These are phyloP conservation scores for Chelidonichthys spinosus DNA, from an alignment of 2,797 vertebrate genomes.

Conservation along the genomic window DNA sequence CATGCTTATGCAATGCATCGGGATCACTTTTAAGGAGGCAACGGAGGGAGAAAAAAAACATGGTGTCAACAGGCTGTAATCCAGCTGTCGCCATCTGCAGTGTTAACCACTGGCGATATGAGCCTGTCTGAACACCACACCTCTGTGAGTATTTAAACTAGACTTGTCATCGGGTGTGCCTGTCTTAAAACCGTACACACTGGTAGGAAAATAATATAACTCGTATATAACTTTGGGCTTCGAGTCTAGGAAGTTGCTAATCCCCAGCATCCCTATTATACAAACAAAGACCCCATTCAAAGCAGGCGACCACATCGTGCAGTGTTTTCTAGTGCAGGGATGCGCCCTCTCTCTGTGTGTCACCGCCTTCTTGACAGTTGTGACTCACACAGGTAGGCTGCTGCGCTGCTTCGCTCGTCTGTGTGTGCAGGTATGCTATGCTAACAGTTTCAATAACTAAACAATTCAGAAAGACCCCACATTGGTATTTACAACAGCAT, in stretches of 20 bases:
- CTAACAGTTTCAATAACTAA: conserved; percentile 22
- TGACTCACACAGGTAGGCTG: conserved; percentile 19
- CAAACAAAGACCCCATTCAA: background rate
- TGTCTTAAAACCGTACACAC: background rate
- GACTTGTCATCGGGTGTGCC: background rate
- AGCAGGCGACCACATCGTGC: fast-evolving
- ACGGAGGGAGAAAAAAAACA: conserved; percentile 17
- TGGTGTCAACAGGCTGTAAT: conserved; percentile 47
- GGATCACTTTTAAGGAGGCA: conserved; percentile 34
- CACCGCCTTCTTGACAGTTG: too few species aligned
- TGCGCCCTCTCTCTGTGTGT: background rate
- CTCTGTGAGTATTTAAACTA: conserved; percentile 17
- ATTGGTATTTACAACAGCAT: too few species aligned
- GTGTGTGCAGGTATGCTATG: conserved; percentile 32
- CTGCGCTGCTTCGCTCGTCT: too few species aligned
- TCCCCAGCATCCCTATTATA: background rate
- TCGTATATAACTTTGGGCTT: background rate
- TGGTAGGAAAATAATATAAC: background rate
- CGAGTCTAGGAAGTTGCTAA: conserved; percentile 7
- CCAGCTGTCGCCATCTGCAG: conserved; percentile 57
- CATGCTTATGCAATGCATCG: conserved; percentile 24
- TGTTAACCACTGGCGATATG: conserved; percentile 6
- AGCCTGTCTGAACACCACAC: conserved; percentile 27
- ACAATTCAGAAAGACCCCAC: background rate
- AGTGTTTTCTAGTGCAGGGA: too few species aligned